Conservation (phyloP, 2,888 invertebrate species). For the Eristalis arbustorum region DNA sequence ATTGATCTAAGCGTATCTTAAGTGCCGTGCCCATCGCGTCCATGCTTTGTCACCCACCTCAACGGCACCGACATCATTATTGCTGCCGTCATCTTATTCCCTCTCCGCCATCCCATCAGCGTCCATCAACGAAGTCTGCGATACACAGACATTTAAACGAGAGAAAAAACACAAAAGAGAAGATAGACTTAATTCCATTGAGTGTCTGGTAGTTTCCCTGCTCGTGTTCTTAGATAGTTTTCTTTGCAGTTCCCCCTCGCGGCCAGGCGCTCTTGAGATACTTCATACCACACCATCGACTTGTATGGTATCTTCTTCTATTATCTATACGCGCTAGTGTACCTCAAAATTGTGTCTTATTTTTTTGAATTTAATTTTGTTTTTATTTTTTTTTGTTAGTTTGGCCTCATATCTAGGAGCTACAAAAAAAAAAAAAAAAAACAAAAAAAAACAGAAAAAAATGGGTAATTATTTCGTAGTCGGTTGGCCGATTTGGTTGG, state of each 20-base stretch:
- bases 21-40: not conserved
- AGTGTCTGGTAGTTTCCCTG: not conserved
- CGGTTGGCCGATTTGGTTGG: slow-evolving; percentile 8
- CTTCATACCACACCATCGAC: not conserved
- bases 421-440: slow-evolving; percentile 9
- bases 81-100: not conserved
- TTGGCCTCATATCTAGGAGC: not conserved
- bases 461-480: slow-evolving; percentile 26
- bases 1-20: not conserved
- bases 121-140: not conserved
- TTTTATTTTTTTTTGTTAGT: not conserved
- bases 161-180: not conserved
- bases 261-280: not conserved
- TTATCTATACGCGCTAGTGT: not conserved
- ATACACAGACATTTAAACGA: not conserved
- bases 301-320: slow-evolving; percentile 49
- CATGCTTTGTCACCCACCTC: not conserved
- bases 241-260: not conserved
- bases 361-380: not conserved
- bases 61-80: not conserved
- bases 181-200: not conserved
- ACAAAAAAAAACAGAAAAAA: not conserved
- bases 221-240: not conserved
- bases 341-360: not conserved
- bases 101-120: not conserved